Percentiles rank a stretch among this genome's conserved stretches.
phyloP scores from a whole-genome alignment of 1,140 invertebrate genomes.

The Euura lappo region DNA sequence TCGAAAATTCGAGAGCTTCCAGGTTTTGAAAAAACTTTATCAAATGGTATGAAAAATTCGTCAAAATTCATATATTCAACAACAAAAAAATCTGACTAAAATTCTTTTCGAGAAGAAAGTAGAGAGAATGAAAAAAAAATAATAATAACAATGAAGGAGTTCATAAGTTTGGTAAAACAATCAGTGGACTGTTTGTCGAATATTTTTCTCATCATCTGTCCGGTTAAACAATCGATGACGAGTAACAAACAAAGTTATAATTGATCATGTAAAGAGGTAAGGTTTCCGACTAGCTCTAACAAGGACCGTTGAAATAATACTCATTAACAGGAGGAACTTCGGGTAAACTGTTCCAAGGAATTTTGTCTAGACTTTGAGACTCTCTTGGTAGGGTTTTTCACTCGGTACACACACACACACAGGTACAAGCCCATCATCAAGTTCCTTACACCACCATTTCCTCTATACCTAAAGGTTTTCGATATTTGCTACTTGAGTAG shows the following conservation, averaged over 20 bases:
- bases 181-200: not conserved
- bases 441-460: not conserved
- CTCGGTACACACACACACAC: not conserved
- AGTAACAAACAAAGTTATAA: constrained; percentile 8
- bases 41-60: too few species aligned
- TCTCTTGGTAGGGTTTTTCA: too few species aligned
- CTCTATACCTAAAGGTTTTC: not conserved
- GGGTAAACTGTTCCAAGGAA: not conserved
- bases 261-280: constrained; percentile 1
- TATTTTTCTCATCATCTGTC: not conserved
- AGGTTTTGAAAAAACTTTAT: too few species aligned
- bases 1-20: too few species aligned
- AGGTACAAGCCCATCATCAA: not conserved
- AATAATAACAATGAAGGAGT: too few species aligned
- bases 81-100: too few species aligned
- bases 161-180: not conserved
- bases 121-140: too few species aligned
- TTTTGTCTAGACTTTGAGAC: constrained; percentile 7
- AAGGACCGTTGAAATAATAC: constrained; percentile 10
- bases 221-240: not conserved
- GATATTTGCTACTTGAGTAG: constrained; percentile 15
- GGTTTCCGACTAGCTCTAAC: not conserved
- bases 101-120: too few species aligned
- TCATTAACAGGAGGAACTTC: constrained; percentile 7
- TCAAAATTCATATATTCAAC: too few species aligned